Evolutionary conservation across 2,797 vertebrate species (phyloP).

Genomic region (Mus spretus): DNA sequence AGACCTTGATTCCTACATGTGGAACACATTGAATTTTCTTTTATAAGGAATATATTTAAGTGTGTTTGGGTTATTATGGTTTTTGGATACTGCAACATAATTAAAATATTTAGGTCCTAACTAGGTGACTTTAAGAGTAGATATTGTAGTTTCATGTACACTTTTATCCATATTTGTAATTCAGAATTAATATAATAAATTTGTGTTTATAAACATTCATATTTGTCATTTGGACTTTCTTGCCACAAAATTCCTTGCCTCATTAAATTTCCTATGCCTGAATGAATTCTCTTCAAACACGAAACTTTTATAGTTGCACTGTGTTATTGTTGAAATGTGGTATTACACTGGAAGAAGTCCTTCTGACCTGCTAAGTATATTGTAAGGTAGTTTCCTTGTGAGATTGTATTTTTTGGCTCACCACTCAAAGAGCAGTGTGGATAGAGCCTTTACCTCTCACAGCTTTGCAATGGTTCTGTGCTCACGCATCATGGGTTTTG

Average conservation of each 20-base stretch:
- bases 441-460: neutral
- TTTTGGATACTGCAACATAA: neutral
- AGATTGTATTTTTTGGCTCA: neutral
- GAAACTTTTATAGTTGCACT: neutral
- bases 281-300: conserved; percentile 31
- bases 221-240: neutral
- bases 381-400: neutral
- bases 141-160: conserved; percentile 7
- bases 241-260: neutral
- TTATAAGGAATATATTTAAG: conserved; percentile 11
- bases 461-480: neutral
- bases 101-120: conserved; percentile 1
- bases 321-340: neutral
- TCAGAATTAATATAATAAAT: conserved; percentile 8
- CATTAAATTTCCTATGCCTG: conserved; percentile 34
- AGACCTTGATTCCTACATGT: neutral
- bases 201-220: conserved; percentile 46
- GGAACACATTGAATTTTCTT: neutral
- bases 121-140: neutral
- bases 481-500: neutral
- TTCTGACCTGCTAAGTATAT: neutral
- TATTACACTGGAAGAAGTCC: neutral
- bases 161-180: neutral
- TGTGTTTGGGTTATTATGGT: neutral
- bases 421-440: neutral